Evolutionary conservation across 2,888 invertebrate genomes (phyloP), one percentile per base, ranked within the genome.

Genomic region (Spicauda simplicius): DNA sequence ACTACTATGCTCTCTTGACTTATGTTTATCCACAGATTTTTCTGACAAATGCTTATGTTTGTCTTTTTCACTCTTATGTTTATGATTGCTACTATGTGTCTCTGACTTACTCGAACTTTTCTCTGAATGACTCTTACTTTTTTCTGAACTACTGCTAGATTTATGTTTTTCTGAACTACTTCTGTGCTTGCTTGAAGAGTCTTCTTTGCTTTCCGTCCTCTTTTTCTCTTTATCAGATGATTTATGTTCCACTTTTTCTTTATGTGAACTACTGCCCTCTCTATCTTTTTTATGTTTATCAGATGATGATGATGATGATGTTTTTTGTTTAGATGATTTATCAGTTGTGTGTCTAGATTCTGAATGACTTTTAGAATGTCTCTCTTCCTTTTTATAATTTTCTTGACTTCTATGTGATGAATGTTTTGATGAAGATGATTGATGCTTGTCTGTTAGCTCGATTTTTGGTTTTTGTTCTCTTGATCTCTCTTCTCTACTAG

Each of bases 401-500:
- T 70, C 72, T 70, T 82, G 75, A 61, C 77, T 79, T 73, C 72
- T 79, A 58, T 81, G 75, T 69, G 77, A 78, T 56, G 80, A 77
- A 64, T 83, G 81, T 73, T 82, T 87, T 50, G 80, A 77, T 63
- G 83, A 78, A 50, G 78, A 75, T 66, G 80, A 33, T 80, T 64
- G 14, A 12, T 71, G 41, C 64, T 76, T 83, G 68, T 83, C 75
- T 69, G 30, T 54, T 48, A 79, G 76, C n/a, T 82, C 80, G 16
- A 73, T 53, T 58, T 55, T 60, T 30, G 16, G 11, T 30, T 85
- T 82, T 67, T 75, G 77, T 73, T 84, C 84, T 2, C 78, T 69
- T 72, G 82, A 83, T 33, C 73, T 76, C 20, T 87, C 81, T 75
- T 90, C 88, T 11, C 80, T 82, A 48, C 88, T 86, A 7, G 87